Percentiles rank a stretch among this genome's conserved stretches.
phyloP scores from a whole-genome alignment of 1,140 invertebrate genomes.

The Battus philenor region DNA sequence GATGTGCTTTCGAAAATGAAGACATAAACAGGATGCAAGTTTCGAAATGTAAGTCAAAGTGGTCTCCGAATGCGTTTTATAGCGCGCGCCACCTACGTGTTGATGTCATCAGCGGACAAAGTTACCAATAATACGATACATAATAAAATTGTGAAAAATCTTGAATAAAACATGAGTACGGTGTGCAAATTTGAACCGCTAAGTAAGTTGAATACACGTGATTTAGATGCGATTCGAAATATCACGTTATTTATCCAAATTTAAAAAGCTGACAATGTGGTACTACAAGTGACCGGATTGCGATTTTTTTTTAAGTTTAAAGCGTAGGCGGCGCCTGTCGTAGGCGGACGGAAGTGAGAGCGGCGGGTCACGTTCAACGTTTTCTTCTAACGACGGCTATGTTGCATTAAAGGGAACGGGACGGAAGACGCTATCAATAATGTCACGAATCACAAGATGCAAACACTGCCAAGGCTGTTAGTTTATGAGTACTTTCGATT shows the following conservation, averaged over 20 bases:
- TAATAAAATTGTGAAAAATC: conserved; percentile 7
- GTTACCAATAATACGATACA: conserved; percentile 22
- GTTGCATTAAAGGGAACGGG: conserved; percentile 29
- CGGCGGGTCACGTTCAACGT: conserved; percentile 39
- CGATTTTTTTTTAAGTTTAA: conserved; percentile 62
- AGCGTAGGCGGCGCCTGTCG: conserved; percentile 61
- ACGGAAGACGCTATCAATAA: conserved; percentile 47
- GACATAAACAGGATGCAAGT: conserved; percentile 58
- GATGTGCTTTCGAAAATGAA: conserved; percentile 59
- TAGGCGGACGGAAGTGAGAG: conserved; percentile 74
- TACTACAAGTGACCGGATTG: conserved; percentile 45
- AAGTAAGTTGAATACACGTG: too few relatives aligned
- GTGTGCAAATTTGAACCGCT: conserved; percentile 10
- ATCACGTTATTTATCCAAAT: conserved; percentile 16
- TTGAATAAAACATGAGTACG: conserved; percentile 9
- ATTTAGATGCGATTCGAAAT: not conserved
- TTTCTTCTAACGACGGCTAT: conserved; percentile 49
- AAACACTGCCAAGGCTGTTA: conserved; percentile 59
- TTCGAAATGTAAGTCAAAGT: conserved; percentile 48
- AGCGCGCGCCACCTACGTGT: conserved; percentile 50
- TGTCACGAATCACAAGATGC: conserved; percentile 66
- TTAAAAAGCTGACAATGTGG: conserved; percentile 23
- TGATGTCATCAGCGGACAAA: conserved; percentile 57
- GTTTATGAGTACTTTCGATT: conserved; percentile 70
- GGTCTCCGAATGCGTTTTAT: conserved; percentile 44